Conservation (phyloP, 2,113 vertebrate genomes). For the Trogon melanurus region DNA sequence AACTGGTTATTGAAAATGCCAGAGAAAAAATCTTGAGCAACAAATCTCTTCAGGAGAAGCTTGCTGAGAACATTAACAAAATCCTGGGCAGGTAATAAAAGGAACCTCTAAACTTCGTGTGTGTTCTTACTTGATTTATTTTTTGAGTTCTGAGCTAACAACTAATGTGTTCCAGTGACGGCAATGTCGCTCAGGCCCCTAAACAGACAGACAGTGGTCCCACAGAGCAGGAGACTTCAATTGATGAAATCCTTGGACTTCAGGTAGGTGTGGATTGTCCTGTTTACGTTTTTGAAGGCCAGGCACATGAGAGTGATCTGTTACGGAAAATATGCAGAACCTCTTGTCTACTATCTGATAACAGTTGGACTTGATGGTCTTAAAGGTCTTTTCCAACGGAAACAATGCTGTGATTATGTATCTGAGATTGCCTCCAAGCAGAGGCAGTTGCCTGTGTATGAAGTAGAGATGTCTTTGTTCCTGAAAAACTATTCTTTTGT, state of each 20-base stretch:
- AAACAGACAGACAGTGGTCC: constrained; percentile 82
- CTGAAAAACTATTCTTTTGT: not conserved
- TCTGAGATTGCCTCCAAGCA: not conserved
- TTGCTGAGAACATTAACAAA: constrained; percentile 99
- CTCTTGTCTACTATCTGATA: not conserved
- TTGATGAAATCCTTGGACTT: constrained; percentile 96
- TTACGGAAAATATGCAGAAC: not conserved
- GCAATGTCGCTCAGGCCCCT: constrained; percentile 77
- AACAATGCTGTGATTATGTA: no score
- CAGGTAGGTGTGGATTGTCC: constrained; percentile 80
- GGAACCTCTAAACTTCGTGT: not conserved
- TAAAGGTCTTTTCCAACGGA: no score
- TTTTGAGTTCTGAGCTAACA: constrained; percentile 33
- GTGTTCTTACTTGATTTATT: not conserved
- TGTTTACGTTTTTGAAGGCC: not conserved
- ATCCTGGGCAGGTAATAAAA: constrained; percentile 89
- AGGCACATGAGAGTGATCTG: not conserved
- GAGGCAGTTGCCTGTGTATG: not conserved
- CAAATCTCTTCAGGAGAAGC: constrained; percentile 94
- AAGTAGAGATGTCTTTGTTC: not conserved
- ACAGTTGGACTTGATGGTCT: no score
- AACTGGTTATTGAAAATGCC: constrained; percentile 98
- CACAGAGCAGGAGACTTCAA: constrained; percentile 89
- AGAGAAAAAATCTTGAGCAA: constrained; percentile 95
- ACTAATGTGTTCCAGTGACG: constrained; percentile 80